Percentiles rank a stretch among this genome's conserved stretches.
Conservation (phyloP, 2,797 vertebrate genomes). For the Brotula barbata region DNA sequence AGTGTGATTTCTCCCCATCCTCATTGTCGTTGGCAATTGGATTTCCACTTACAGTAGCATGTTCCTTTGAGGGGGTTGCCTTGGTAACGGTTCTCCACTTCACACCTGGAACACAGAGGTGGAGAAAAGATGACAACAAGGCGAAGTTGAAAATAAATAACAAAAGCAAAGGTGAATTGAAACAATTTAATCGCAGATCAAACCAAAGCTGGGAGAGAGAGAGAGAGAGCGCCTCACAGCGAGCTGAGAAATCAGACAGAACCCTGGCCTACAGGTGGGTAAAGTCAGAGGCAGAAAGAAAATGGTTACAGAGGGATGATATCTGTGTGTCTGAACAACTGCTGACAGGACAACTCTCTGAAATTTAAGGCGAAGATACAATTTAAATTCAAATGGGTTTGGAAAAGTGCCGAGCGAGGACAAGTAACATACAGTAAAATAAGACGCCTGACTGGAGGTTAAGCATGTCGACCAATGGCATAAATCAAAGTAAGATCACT, state of each 20-base stretch:
- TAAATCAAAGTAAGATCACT: no score
- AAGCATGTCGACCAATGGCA: no score
- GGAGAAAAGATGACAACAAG: conserved; percentile 6
- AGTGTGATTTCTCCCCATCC: not conserved
- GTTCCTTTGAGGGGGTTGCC: conserved; percentile 99
- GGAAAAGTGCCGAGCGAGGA: no score
- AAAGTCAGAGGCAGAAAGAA: not conserved
- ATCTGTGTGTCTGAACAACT: not conserved
- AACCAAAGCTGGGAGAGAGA: not conserved
- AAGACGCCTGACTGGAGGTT: no score
- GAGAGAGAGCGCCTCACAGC: not conserved
- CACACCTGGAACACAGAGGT: conserved; percentile 83
- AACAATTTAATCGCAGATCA: conserved; percentile 2
- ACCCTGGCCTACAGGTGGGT: conserved; percentile 5
- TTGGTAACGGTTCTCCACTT: conserved; percentile 97
- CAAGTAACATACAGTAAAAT: no score
- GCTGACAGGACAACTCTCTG: no score
- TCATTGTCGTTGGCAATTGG: conserved; percentile 25
- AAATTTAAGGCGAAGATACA: no score
- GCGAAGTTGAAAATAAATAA: not conserved
- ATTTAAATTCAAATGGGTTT: no score
- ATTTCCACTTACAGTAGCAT: conserved; percentile 93
- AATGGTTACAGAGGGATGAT: not conserved
- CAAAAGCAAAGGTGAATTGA: not conserved
- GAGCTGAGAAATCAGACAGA: not conserved